Conservation (phyloP, 2,888 invertebrate species). For the Rotaria macrura region DNA sequence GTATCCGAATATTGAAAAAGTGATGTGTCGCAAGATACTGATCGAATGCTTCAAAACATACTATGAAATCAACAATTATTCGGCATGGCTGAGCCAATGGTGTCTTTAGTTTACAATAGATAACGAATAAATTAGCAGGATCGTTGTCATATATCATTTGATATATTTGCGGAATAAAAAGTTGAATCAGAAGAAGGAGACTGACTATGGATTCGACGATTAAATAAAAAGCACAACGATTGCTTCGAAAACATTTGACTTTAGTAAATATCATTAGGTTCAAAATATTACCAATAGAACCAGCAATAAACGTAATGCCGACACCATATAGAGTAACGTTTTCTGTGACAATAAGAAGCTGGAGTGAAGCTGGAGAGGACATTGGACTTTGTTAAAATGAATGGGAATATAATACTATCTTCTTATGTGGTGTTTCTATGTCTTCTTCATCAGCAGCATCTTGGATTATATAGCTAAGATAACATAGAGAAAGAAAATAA, state of each 20-base stretch:
- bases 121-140: not conserved
- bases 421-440: too few relatives aligned
- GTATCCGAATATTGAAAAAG: not conserved
- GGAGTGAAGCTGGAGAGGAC: too few relatives aligned
- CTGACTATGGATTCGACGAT: not conserved
- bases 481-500: too few relatives aligned
- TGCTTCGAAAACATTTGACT: not conserved
- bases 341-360: too few relatives aligned
- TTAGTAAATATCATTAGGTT: not conserved
- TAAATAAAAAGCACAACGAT: not conserved
- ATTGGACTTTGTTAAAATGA: too few relatives aligned
- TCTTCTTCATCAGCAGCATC: too few relatives aligned
- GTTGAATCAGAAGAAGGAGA: not conserved
- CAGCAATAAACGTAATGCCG: not conserved
- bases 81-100: not conserved
- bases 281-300: not conserved
- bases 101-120: not conserved
- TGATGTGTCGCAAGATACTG: not conserved
- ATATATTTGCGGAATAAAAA: not conserved
- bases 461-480: too few relatives aligned
- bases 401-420: too few relatives aligned
- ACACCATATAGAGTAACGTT: too few relatives aligned
- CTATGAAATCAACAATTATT: not conserved
- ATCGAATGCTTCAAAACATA: not conserved
- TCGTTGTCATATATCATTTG: not conserved